Conservation (phyloP, 2,113 vertebrate species). For the Numenius arquata region DNA sequence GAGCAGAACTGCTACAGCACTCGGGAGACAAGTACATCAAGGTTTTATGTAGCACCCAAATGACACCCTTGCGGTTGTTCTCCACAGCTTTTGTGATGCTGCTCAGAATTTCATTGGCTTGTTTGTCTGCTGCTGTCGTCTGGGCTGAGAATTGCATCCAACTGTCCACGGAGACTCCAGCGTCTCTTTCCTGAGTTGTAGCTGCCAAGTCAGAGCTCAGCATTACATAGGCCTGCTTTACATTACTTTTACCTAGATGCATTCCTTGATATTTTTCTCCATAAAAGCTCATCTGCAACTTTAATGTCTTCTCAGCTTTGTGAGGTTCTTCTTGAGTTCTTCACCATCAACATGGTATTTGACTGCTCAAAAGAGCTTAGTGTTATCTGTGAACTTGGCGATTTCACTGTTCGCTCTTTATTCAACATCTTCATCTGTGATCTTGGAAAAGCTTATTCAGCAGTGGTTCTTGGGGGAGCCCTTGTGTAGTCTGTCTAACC, state of each 20-base stretch:
- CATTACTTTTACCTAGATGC: background rate
- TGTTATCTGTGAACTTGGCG: background rate
- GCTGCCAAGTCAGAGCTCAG: background rate
- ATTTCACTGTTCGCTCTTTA: background rate
- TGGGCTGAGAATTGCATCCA: background rate
- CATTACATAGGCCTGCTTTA: background rate
- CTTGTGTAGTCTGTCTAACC: background rate
- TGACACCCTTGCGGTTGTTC: background rate
- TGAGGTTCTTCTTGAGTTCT: background rate
- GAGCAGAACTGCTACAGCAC: background rate
- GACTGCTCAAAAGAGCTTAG: background rate
- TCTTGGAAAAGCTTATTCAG: background rate
- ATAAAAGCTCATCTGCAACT: background rate
- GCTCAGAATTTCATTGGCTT: background rate
- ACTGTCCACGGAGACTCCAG: background rate
- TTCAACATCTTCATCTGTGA: background rate
- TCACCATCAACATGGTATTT: background rate
- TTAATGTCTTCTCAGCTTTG: background rate
- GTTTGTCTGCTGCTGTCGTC: background rate
- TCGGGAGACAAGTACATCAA: background rate
- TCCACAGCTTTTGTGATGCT: background rate
- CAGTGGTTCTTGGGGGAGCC: background rate
- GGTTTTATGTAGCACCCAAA: background rate
- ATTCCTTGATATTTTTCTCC: background rate
- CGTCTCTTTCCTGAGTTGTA: background rate